Conservation (phyloP, 2,113 vertebrate genomes). For the Scartelaos histophorus region DNA sequence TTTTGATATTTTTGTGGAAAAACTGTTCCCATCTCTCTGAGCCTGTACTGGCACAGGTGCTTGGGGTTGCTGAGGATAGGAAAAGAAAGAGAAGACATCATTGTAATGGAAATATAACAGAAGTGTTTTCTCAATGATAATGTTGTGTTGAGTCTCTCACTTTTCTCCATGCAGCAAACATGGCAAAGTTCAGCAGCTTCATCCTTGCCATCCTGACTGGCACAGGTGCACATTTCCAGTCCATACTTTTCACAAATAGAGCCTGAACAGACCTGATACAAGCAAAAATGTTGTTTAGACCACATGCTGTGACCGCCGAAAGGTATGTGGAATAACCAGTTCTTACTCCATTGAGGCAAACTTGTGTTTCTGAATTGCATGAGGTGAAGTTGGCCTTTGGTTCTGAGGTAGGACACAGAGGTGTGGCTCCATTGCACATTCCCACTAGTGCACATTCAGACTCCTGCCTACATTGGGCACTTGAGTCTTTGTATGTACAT, state of each 20-base stretch:
- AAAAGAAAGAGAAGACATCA: not conserved
- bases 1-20: conserved; percentile 81
- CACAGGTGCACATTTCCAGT: conserved; percentile 91
- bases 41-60: conserved; percentile 87
- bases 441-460: conserved; percentile 88
- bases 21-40: conserved; percentile 78
- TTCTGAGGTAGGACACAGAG: conserved; percentile 85
- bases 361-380: conserved; percentile 90
- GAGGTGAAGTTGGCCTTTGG: conserved; percentile 87
- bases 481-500: conserved; percentile 77
- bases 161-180: conserved; percentile 94
- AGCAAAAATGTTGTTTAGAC: not conserved
- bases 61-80: conserved; percentile 77
- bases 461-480: conserved; percentile 80
- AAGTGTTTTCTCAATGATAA: not conserved
- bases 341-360: conserved; percentile 90
- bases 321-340: not conserved
- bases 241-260: conserved; percentile 91
- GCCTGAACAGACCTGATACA: conserved; percentile 87
- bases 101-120: not conserved
- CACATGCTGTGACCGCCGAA: not conserved
- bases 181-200: conserved; percentile 91
- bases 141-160: conserved; percentile 70
- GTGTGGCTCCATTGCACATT: conserved; percentile 80
- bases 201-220: conserved; percentile 81